Base-by-base conservation (phyloP, 1,140 invertebrate genomes). In the Cyclina sinensis region DNA sequence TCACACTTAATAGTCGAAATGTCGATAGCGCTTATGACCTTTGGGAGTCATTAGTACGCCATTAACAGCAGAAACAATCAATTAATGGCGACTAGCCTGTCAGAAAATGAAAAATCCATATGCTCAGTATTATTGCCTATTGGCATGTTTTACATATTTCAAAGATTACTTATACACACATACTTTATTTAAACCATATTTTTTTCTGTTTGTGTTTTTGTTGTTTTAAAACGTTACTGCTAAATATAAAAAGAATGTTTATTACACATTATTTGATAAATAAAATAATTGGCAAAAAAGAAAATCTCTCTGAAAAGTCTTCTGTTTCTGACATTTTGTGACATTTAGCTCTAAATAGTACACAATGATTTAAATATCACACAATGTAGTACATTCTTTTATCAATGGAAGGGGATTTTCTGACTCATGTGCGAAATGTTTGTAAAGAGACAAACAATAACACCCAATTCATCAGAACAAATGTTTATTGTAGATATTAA, bases 101-200 rank as follows among this genome's bases (percentile, higher is more conserved):
- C 73, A 76, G 43, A 3, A 76, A 76, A 76, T 76, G 43, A 76
- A 76, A 76, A 76, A 76, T 76, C 73, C 73, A 76, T 76, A 76
- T 30, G 24, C 24, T 76, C 39, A 48, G 18, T 48, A 43, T 76
- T 48, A 48, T 48, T 14, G 65, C 32, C 65, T 37, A 18, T 43
- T 7, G 35, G 35, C 32, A 37, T 70, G 24, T 70, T 70, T 70
- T 7, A 21, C 30, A 35, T 70, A 70, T 16, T 70, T 70, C 12
- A n/a, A 59, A 12, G 54, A 12, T 59, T 27, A 30, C 11, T 30
- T 3, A 65, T 65, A 43, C 14, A 43, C 4, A 43, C 43, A 43
- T 43, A 43, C 14, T 43, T 4, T 14, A 7, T 7, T 7, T 7
- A 43, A 43, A 4, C 14, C 5, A 14, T 43, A 43, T 43, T 7